Evolutionary conservation across 1,140 invertebrate genomes (phyloP), one percentile per base, ranked within the genome.

Genomic region (Drosophila nebulosa): DNA sequence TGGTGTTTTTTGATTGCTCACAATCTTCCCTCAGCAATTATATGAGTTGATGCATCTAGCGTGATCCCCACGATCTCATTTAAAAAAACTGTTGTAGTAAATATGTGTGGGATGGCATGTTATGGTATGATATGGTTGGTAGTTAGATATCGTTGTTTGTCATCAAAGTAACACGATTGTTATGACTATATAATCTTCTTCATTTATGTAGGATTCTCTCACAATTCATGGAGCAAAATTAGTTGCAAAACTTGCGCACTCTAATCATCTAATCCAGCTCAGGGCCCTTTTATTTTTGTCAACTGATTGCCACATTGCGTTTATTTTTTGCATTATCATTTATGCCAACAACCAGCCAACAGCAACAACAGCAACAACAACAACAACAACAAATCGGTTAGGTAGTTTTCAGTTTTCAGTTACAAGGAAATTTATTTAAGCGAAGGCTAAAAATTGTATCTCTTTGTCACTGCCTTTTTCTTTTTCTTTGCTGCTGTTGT

Each of bases 261-360:
- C 32, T 72, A 77, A 80, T 77, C 80, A 85, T 86, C 73, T 77
- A 68, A 85, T 78, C 66, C 78, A 56, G 78, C 66, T 71, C 80
- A 86, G 74, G 74, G 77, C 63, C 66, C 46, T 58, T 58, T 65
- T 51, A 32, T 21, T 36, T 27, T 9, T 6, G 10, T 24, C n/a
- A 50, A 58, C 27, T 56, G 61, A 65, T 80, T 81, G 51, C 66
- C 63, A 60, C 69, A 85, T 78, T 60, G 73, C 32, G 46, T 58
- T 35, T 30, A 46, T 60, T 83, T 79, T 65, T 58, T 65, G 74
- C 74, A 73, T 64, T 73, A 73, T 76, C 74, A 76, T 73, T 62
- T 62, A 39, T 39, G 22, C 55, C 30, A 64, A 52, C 24, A 58
- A 52, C 26, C 26, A 55, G 10, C 51, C 51, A 53, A 14, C 24